Evolutionary conservation across 1,140 invertebrate genomes (phyloP).

Genomic region (Augochlora pura): DNA sequence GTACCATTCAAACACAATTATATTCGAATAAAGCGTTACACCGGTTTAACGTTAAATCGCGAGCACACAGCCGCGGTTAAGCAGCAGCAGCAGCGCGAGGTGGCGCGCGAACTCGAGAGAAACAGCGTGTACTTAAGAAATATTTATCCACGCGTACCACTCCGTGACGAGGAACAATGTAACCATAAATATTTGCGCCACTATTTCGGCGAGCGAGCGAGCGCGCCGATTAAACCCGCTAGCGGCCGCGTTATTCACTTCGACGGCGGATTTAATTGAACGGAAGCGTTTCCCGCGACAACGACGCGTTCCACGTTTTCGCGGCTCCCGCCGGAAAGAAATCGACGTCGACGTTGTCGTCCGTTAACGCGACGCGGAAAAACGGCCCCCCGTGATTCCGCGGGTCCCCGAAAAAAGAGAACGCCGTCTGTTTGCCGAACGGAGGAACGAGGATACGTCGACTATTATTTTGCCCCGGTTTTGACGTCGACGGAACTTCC

Average conservation of each 20-base stretch:
- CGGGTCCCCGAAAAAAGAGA: background rate
- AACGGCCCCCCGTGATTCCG: no score
- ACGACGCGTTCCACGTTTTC: background rate
- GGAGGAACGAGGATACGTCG: background rate
- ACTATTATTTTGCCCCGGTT: slow-evolving; percentile 19
- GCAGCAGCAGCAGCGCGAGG: no score
- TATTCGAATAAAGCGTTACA: no score
- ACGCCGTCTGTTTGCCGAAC: background rate
- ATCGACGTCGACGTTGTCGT: no score
- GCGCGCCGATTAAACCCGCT: background rate
- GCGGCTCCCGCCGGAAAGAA: no score
- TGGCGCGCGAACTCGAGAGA: no score
- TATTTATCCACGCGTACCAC: no score
- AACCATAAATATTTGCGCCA: background rate
- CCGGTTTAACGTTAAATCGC: no score
- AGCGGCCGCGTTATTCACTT: background rate
- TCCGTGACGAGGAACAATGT: background rate
- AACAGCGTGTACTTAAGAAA: no score
- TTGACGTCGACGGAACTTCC: slow-evolving; percentile 10
- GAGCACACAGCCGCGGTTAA: no score
- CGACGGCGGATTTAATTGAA: background rate
- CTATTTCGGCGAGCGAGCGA: background rate
- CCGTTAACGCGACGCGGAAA: no score
- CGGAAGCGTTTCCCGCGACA: background rate
- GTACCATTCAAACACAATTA: no score